Conservation (phyloP, 2,888 invertebrate genomes). For the Cyrtodaria siliqua region DNA sequence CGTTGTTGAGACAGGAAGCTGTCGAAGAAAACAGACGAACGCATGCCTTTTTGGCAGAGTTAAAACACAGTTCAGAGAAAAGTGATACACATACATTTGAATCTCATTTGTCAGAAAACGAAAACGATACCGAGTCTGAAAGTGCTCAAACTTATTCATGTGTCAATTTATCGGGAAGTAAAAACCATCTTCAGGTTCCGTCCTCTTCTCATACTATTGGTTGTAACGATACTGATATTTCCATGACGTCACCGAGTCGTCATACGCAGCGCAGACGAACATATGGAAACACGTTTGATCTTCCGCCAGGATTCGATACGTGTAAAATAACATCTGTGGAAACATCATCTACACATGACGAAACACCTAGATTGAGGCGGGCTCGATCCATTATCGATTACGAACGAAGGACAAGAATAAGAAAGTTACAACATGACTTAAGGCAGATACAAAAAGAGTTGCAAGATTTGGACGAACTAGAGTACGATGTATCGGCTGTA, state of each 20-base stretch:
- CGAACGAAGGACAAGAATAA: slow-evolving; percentile 69
- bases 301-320: background rate
- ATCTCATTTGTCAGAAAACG: slow-evolving; percentile 50
- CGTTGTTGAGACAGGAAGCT: slow-evolving; percentile 50
- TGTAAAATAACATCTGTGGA: slow-evolving; percentile 23
- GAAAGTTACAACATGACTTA: slow-evolving; percentile 71
- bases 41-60: background rate
- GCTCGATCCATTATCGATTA: slow-evolving; percentile 62
- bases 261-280: no score
- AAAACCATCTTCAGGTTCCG: no score
- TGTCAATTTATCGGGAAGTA: slow-evolving; percentile 4
- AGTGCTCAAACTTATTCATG: slow-evolving; percentile 14
- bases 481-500: slow-evolving; percentile 72
- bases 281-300: background rate
- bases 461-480: slow-evolving; percentile 70
- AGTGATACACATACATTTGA: slow-evolving; percentile 56
- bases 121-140: slow-evolving; percentile 11
- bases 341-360: slow-evolving; percentile 13
- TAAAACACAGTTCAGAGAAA: slow-evolving; percentile 47
- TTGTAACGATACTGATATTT: background rate
- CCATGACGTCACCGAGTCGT: no score
- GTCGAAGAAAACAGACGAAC: slow-evolving; percentile 43
- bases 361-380: slow-evolving; percentile 34
- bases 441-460: slow-evolving; percentile 72
- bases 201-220: background rate